Base-by-base conservation (phyloP, 2,888 invertebrate species). In the Rhamnusium bicolor region DNA sequence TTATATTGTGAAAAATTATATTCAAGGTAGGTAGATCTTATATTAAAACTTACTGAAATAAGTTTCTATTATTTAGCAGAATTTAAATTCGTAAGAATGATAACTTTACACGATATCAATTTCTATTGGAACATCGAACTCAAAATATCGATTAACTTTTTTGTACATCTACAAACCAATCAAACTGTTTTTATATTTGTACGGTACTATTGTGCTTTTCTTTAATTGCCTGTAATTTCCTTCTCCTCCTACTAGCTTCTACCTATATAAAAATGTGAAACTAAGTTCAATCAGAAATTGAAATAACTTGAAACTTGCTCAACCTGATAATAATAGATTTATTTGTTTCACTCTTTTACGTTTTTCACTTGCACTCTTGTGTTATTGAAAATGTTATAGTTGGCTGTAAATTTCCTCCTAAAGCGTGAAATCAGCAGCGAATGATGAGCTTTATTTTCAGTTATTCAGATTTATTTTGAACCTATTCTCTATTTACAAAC, bases 361-460 rank as follows among this genome's bases (percentile, higher is more conserved):
- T 32, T 32, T 32, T 10, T 12, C 10, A 32, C 12, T 32, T 32
- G 32, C 32, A 32, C 10, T 32, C 10, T 32, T 32, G 32, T 32
- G 8, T 32, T 32, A 32, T 12, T 32, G 12, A 0, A 5, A 32
- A 32, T 32, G 32, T 32, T 32, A 32, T 32, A 32, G 12, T 2
- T 32, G 32, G 10, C 32, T 8, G 32, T 32, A 12, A 12, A 32
- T 32, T 32, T 32, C 8, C 12, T 10, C 32, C 10, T 32, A 2
- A 12, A 32, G 32, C 32, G 40, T n/a, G 10, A 29, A 58, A 58
- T 29, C 29, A 10, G 12, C 1, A n/a, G 58, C 29, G n/a, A 32
- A 58, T 29, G 32, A 8, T 32, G 19, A 29, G 58, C 29, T 58
- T 58, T 58, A 58, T 32, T 58, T 58, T 58, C 32, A 29, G 32